Percentiles rank a stretch among this genome's conserved stretches.
Evolutionary conservation across 2,113 vertebrate genomes (phyloP).

Genomic region (Anoura caudifer): DNA sequence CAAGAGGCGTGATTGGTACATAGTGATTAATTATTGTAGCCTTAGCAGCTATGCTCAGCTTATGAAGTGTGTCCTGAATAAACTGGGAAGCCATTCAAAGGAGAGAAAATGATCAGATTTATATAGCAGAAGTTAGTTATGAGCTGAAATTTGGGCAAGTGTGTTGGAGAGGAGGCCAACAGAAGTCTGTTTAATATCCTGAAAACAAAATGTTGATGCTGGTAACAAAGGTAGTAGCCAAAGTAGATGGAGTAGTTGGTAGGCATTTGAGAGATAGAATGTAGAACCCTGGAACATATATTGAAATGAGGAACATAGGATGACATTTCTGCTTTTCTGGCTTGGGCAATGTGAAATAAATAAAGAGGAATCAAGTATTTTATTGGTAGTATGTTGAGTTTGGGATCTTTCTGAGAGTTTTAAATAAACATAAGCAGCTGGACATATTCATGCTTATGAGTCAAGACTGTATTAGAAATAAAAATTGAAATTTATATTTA

Average conservation of each 20-base stretch:
- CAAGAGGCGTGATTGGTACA: background rate
- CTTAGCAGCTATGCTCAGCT: background rate
- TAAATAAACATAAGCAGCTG: background rate
- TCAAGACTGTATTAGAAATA: background rate
- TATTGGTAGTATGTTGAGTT: background rate
- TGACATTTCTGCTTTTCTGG: background rate
- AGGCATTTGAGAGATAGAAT: background rate
- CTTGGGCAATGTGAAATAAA: background rate
- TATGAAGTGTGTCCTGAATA: background rate
- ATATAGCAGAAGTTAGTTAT: background rate
- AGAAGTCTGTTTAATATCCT: background rate
- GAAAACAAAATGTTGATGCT: background rate
- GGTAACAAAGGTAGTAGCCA: background rate
- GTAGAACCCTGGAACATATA: background rate
- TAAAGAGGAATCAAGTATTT: background rate
- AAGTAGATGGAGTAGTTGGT: background rate
- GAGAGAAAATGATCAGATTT: background rate
- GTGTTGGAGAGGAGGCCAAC: background rate
- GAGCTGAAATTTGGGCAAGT: background rate
- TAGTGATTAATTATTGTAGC: background rate
- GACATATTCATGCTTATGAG: background rate
- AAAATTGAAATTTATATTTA: background rate
- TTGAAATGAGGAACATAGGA: background rate
- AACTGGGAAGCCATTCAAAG: background rate
- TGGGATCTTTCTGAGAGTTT: background rate